Base-by-base conservation (phyloP, 37 sponge, comb jelly and placozoan species). In the Spongilla lacustris region DNA sequence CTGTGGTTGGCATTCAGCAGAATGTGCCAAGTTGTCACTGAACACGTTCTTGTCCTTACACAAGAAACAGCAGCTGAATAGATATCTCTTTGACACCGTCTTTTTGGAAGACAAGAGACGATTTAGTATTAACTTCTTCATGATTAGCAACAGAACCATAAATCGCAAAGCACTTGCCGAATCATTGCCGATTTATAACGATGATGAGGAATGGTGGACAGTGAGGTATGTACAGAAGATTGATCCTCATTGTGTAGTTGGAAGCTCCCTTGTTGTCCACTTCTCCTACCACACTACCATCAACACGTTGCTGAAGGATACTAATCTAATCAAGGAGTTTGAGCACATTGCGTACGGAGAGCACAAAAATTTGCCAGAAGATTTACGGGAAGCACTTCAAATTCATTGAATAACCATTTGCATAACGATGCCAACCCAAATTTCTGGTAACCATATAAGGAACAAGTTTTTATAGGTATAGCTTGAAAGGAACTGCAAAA, bases 181-280 rank as follows among this genome's bases (percentile, higher is more conserved):
- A 22, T 37, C 77, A 10, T 27, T 37, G 8, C 77, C 77, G 10
- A 76, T 76, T 0, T 0, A 37, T 8, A 2, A 1, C 25, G 77
- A 76, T 17, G 77, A 76, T 76, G 77, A 76, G 21, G 41, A 76
- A 0, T 76, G 77, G 77, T 76, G 77, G 77, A 35, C 77, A 11
- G 37, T 14, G 19, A 31, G 0, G n/a, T 76, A 35, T 48, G 32
- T 26, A 0, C 17, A 34, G 12, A 9, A 76, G 26, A 48, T 14
- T 13, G 17, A 35, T 0, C 77, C 36, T 27, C 35, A 76, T 26
- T 76, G 77, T 34, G 36, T 76, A 8, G 48, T 76, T 24, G 77
- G 77, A 17, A 48, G 10, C 13, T 13, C 41, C 22, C 77, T 76
- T 30, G 77, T 76, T 11, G 34, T 76, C 2, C 77, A 76, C 77